These are phyloP conservation scores for Ascidia mentula DNA, from an alignment of 23 tunicate species.

Conservation along the genomic window DNA sequence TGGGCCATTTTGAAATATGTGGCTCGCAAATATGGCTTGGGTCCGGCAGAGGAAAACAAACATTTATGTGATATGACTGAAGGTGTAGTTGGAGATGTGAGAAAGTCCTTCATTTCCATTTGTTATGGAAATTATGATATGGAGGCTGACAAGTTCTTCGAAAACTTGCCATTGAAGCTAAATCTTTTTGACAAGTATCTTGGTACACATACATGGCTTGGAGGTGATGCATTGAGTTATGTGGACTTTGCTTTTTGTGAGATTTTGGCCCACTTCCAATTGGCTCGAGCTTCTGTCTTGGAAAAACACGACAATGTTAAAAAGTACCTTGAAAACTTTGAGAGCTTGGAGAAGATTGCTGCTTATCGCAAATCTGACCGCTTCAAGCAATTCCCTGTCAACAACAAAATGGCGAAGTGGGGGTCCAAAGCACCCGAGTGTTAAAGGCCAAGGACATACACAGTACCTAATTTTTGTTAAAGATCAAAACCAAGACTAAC, in stretches of 20 bases:
- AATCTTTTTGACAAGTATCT: constrained; percentile 33
- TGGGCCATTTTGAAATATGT: constrained; percentile 34
- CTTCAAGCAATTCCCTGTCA: constrained; percentile 57
- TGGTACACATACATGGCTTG: constrained; percentile 38
- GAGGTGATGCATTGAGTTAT: constrained; percentile 74
- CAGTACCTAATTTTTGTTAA: too few relatives aligned
- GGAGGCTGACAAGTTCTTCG: constrained; percentile 16
- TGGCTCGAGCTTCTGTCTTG: constrained; percentile 31
- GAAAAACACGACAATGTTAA: constrained; percentile 45
- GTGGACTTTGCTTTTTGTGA: constrained; percentile 87
- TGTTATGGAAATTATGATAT: constrained; percentile 32
- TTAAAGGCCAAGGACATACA: too few relatives aligned
- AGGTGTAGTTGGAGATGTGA: constrained; percentile 34
- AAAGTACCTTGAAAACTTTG: constrained; percentile 37
- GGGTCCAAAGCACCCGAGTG: constrained; percentile 31
- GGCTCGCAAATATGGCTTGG: constrained; percentile 14
- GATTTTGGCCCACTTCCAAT: constrained; percentile 68
- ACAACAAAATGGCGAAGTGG: constrained; percentile 64
- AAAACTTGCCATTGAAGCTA: constrained; percentile 27
- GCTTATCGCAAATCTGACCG: constrained; percentile 49
- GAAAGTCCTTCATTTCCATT: constrained; percentile 5
- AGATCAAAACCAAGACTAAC: too few relatives aligned
- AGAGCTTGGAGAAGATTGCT: constrained; percentile 38
- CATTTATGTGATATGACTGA: constrained; percentile 20
- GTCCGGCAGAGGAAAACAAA: background rate